Evolutionary conservation across 2,888 invertebrate genomes (phyloP), one percentile per base, ranked within the genome.

Genomic region (Melitaea athalia): DNA sequence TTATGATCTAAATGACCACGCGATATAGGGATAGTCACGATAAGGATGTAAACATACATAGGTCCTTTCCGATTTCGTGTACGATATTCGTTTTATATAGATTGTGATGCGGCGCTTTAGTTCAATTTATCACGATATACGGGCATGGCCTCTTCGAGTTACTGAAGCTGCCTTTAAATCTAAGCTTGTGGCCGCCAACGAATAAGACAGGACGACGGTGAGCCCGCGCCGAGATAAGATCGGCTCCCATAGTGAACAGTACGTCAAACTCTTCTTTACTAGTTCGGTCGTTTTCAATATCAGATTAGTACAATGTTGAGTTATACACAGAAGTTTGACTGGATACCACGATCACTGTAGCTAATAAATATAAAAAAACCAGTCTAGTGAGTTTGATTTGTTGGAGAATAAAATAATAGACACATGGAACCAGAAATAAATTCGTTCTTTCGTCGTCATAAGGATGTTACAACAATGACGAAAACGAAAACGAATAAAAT

Each of bases 1-100:
- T 91, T 91, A 92, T 91, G 91, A 90, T 91, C 92, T 87, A 91
- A 91, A 91, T 92, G 91, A 92, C 91, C 91, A 86, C 83, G 85
- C 88, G 88, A 89, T 89, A 85, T 86, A 81, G 85, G 81, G 82
- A 82, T 80, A 82, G 89, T 91, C 91, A 92, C 91, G 91, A 91
- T 89, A 87, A 85, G 81, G 86, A 83, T 88, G 88, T 85, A 84
- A 83, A 86, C 87, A 85, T 82, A 81, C 80, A 80, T 78, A 77
- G 80, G 76, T 78, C 78, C 80, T 79, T 80, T 70, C 81, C 79
- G 77, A 75, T 79, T 75, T 79, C 76, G 74, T 79, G 80, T 79
- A 76, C 75, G 73, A 77, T 79, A 74, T 74, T 74, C 60, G 67
- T 33, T 67, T 64, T 61, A 52, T 53, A 68, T 33, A 63, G 63